Base-by-base conservation (phyloP, 2,113 vertebrate species). In the Grallaria varia region DNA sequence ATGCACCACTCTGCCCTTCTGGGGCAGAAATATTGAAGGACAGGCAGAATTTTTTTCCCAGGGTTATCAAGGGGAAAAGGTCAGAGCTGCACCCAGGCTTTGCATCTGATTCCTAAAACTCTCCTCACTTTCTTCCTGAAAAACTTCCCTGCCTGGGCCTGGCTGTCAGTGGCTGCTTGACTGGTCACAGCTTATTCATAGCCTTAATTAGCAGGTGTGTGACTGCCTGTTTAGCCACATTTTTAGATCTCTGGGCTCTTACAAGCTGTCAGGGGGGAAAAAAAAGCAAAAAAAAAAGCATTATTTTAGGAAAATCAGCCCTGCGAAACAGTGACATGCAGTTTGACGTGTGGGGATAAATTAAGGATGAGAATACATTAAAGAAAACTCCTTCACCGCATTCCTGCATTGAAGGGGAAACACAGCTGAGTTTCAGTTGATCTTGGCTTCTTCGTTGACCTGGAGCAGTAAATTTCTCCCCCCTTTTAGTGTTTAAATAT, bases 371-470 rank as follows among this genome's bases (percentile, higher is more conserved):
- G 75, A 88, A 33, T 37, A 76, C 24, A 33, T 44, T 80, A 72
- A 88, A 97, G 92, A 87, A 53, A 90, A 44, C 68, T 71, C 89
- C 90, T 94, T 91, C 13, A 10, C 95, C 94, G 67, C 92, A 91
- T 97, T 97, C 95, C 91, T 94, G 5, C 28, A 55, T 84, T 94
- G 20, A 63, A 90, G 96, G 90, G 95, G 96, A 95, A 95, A 94
- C 2, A 23, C 40, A 30, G 82, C 78, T 82, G 80, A 95, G 96
- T 97, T 98, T 98, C 95, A 62, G 97, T 97, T 98, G 95, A 96
- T 98, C 95, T 97, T 98, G 97, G 97, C 97, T 96, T 91, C 94
- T 95, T 81, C 30, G 2, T 7, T 98, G 97, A 97, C 97, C 98
- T 37, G 86, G n/a, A 93, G 97, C 97, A 27, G 89, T 96, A 80